These are phyloP conservation scores for Dasyurus viverrinus DNA, from an alignment of 2,113 vertebrate species.

Conservation along the genomic window DNA sequence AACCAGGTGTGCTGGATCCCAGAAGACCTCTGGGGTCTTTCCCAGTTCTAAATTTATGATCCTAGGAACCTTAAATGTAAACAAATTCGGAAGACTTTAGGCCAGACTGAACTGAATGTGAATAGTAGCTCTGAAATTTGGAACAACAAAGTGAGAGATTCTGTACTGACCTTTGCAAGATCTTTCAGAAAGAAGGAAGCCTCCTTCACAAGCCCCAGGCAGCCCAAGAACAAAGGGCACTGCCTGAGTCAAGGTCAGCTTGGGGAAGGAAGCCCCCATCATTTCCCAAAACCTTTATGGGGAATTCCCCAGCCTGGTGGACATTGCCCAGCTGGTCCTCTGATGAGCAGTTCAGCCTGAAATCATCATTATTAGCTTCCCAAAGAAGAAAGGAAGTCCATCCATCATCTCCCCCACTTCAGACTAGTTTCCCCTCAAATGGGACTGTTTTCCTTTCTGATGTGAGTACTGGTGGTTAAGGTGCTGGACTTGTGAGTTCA, in stretches of 20 bases:
- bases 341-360: not conserved
- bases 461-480: no score
- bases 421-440: not conserved
- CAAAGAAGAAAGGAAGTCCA: not conserved
- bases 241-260: not conserved
- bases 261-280: not conserved
- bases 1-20: no score
- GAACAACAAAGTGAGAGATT: not conserved
- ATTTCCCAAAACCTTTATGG: not conserved
- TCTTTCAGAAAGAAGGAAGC: not conserved
- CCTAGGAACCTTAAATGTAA: not conserved
- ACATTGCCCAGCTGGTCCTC: not conserved
- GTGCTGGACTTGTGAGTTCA: no score
- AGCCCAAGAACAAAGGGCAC: not conserved
- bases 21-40: not conserved
- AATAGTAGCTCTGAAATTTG: not conserved
- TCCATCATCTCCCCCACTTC: not conserved
- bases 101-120: not conserved
- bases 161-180: not conserved
- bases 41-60: not conserved
- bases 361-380: not conserved
- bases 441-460: not conserved
- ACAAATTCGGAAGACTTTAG: not conserved
- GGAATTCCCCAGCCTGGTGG: not conserved
- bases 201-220: not conserved